Percentiles rank a stretch among this genome's conserved stretches.
Conservation (phyloP, 2,888 invertebrate species). For the Venusia cambrica region DNA sequence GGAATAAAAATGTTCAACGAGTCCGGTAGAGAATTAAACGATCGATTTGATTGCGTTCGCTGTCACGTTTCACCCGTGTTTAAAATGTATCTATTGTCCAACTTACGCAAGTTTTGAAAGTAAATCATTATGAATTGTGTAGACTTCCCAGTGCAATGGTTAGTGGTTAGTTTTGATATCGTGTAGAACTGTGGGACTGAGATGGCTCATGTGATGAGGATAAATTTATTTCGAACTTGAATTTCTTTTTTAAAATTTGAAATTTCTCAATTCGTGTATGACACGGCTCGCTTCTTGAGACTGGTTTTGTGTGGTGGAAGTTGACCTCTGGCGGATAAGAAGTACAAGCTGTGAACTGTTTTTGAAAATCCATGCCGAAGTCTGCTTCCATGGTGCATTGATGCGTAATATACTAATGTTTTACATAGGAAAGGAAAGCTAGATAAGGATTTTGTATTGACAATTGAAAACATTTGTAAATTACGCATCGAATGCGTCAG, state of each 20-base stretch:
- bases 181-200: constrained; percentile 69
- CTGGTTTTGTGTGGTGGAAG: constrained; percentile 54
- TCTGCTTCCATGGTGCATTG: constrained; percentile 31
- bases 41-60: too few relatives aligned
- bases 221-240: constrained; percentile 52
- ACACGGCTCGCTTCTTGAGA: constrained; percentile 72
- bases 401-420: constrained; percentile 27
- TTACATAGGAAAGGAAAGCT: background rate
- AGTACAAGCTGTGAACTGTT: too few relatives aligned
- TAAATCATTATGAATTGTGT: too few relatives aligned
- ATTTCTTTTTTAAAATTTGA: constrained; percentile 41
- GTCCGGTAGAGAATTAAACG: too few relatives aligned
- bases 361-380: constrained; percentile 11
- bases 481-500: constrained; percentile 36
- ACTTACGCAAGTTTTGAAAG: too few relatives aligned
- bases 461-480: constrained; percentile 12
- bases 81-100: too few relatives aligned
- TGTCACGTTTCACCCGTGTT: too few relatives aligned
- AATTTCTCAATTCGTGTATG: constrained; percentile 68
- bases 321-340: constrained; percentile 15
- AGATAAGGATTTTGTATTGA: constrained; percentile 1
- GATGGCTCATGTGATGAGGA: constrained; percentile 75
- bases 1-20: too few relatives aligned
- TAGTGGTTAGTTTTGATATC: constrained; percentile 62
- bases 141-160: constrained; percentile 37